Base-by-base conservation (phyloP, 2,113 vertebrate genomes). In the Myotis yumanensis region DNA sequence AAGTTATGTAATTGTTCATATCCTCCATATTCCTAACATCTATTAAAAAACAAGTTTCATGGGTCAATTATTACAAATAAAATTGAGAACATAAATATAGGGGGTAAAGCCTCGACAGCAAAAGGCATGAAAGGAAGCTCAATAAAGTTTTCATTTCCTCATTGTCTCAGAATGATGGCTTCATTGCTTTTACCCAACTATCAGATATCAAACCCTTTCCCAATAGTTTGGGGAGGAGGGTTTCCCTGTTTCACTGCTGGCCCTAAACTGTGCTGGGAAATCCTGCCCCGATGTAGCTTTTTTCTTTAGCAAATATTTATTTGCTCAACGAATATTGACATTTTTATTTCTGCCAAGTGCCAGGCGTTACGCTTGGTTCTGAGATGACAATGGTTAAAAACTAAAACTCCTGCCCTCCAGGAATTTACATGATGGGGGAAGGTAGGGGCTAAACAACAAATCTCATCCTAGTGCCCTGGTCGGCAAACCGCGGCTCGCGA, bases 291-390 rank as follows among this genome's bases (percentile, higher is more conserved):
- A 23, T 43, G 32, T 5, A 57, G 17, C 68, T 96, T 57, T 77
- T 40, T 66, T 46, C 59, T 81, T 89, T 57, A 18, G n/a, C 73
- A 82, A 86, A 77, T 23, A 81, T 69, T 80, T 51, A 86, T 82
- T 91, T 82, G 68, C 28, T 91, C 68, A 72, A 72, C 73, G 64
- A 76, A 72, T 89, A 72, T 89, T 95, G 46, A 76, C 54, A 46
- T 91, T 82, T 86, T 66, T 80, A 28, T 77, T 66, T 22, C 77
- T 79, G 73, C 66, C 66, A 64, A 72, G 83, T 89, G 66, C 73
- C 77, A 43, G 90, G 46, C 25, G 30, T 81, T 30, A 6, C 43
- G 16, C 86, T 77, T 66, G 68, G 43, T 72, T 77, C 28, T 77
- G 69, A 79, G 80, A 83, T 30, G 66, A 35, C 75, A 95, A 86